phyloP scores from a whole-genome alignment of 2,113 vertebrate genomes.

The Chaenogobius annularis region DNA sequence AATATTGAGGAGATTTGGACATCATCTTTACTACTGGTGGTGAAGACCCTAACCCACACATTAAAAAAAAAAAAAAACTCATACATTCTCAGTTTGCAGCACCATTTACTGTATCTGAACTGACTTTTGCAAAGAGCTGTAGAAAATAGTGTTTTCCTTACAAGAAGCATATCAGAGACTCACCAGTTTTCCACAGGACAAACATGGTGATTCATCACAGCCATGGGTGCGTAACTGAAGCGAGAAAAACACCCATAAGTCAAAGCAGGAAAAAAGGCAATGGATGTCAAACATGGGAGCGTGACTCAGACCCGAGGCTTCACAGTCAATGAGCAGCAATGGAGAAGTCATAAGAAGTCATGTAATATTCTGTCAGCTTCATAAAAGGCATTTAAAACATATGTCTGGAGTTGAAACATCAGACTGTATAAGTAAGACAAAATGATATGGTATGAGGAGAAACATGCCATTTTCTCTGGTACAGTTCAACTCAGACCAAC shows the following conservation, averaged over 20 bases:
- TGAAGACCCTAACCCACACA: no score
- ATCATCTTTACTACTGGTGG: no score
- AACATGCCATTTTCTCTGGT: no score
- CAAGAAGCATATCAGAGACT: conserved; percentile 27
- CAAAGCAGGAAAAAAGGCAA: conserved; percentile 16
- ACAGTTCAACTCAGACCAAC: not conserved
- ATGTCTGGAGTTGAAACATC: not conserved
- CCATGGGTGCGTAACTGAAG: conserved; percentile 90
- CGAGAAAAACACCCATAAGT: conserved; percentile 10
- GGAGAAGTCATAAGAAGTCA: not conserved
- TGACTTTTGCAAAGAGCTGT: not conserved
- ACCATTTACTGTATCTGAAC: not conserved
- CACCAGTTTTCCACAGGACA: conserved; percentile 95
- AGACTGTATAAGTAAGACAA: not conserved
- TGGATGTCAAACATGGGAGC: conserved; percentile 11
- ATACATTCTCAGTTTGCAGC: not conserved
- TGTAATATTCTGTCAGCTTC: not conserved
- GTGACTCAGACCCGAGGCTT: not conserved
- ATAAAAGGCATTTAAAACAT: not conserved
- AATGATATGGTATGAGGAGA: not conserved
- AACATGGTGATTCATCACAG: conserved; percentile 93
- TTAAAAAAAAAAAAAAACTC: no score
- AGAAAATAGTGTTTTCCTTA: not conserved
- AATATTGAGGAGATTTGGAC: no score
- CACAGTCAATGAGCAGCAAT: not conserved